Evolutionary conservation across 2,888 invertebrate genomes (phyloP).

Genomic region (Sepioteuthis lessoniana): DNA sequence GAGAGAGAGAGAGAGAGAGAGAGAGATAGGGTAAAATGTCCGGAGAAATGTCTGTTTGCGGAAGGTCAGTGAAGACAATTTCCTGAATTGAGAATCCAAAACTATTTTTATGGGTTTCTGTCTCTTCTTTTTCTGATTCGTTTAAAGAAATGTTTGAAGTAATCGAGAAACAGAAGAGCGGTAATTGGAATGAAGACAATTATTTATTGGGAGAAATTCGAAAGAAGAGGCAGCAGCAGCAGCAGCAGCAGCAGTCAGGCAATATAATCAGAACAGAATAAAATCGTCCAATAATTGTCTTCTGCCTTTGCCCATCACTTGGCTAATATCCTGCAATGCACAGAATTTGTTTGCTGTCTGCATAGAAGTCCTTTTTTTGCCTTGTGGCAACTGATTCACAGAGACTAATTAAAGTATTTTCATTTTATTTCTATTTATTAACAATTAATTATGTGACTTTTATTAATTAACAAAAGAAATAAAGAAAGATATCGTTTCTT

Average conservation of each 20-base stretch:
- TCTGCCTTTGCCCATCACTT: not conserved
- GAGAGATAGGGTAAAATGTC: no score
- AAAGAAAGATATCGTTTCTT: no score
- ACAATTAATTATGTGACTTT: no score
- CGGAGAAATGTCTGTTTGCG: no score
- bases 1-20: no score
- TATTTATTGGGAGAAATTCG: not conserved
- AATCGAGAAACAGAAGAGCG: not conserved
- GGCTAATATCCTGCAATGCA: not conserved
- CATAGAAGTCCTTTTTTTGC: not conserved
- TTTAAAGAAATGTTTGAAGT: slow-evolving; percentile 14
- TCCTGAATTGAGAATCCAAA: not conserved
- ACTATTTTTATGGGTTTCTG: not conserved
- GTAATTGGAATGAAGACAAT: not conserved
- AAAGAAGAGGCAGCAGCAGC: not conserved
- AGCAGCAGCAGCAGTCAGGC: no score
- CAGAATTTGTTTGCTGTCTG: not conserved
- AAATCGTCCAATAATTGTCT: not conserved
- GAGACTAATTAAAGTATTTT: not conserved
- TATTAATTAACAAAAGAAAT: no score
- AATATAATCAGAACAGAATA: not conserved
- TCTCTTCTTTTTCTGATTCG: not conserved
- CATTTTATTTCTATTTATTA: not conserved
- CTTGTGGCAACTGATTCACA: not conserved
- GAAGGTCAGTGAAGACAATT: not conserved